Base-by-base conservation (phyloP, 2,113 vertebrate species). In the Python bivittatus region DNA sequence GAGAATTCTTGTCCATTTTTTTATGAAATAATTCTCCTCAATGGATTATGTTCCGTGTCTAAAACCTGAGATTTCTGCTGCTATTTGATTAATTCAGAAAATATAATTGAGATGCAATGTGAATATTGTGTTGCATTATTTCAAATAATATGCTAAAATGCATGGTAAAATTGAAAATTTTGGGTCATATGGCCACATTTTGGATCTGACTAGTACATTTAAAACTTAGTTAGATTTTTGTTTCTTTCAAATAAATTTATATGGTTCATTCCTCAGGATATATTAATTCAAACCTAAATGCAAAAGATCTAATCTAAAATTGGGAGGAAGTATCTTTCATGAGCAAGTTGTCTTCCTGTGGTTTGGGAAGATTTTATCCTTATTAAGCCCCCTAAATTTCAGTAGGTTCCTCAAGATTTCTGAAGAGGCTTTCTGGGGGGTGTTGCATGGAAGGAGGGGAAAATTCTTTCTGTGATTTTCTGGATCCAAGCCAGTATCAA, bases 71-170 rank as follows among this genome's bases (percentile, higher is more conserved):
- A 84, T 84, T 58, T 42, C 38, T 52, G 27, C 57, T 20, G 6
- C 27, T 61, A 86, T 25, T 91, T 64, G 29, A 86, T 91, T 86
- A 44, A 86, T 85, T 29, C 17, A 61, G 52, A 83, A 86, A 91
- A 42, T 29, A 85, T 23, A 91, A 86, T 6, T 86, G 44, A 86
- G 44, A 52, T 25, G 44, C 57, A 86, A n/a, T 60, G 44, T 33
- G 58, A 86, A 85, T 33, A 53, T 61, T 90, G 33, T 84, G 22
- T 84, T 85, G 56, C 27, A 61, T 84, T 61, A 29, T 52, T 61
- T 91, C 27, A 91, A 52, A 85, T 61, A 15, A 33, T 86, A 64
- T 91, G 60, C 84, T 56, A 48, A 53, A 64, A 52, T 64, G 57
- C 38, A 38, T 29, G 27, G 23, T 61, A 86, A 86, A 33, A 42